Evolutionary conservation across 2,888 invertebrate genomes (phyloP), one percentile per base, ranked within the genome.

Genomic region (Napeogenes sylphis): DNA sequence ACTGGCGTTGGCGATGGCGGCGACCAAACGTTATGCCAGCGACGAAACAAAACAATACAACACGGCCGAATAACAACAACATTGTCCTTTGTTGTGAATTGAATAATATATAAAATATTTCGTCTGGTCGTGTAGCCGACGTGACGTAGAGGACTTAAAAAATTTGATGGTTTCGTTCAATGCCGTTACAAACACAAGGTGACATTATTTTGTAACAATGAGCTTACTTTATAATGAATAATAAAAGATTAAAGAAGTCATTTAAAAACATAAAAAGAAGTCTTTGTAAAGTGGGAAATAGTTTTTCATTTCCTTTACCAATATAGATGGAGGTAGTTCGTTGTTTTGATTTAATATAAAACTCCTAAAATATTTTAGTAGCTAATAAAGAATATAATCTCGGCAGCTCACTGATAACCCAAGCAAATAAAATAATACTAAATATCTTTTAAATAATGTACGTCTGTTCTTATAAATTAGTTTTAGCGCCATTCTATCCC

Each of bases 11-110:
- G 68, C 69, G 69, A 73, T 70, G n/a, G n/a, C 74, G 71, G 75
- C 73, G 77, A 76, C 82, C 75, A 71, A 79, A 79, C 83, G 85
- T 84, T 85, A 82, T 86, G 82, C 81, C 73, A 70, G 64, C 73
- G 71, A 67, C 62, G 69, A 75, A 73, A 81, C 84, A 82, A 84
- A 82, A 85, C 84, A 83, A 82, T 79, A 72, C 68, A 69, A 82
- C 69, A 66, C 85, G 82, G 73, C 81, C 73, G 67, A 75, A 82
- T 71, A 62, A 72, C 75, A 72, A 79, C 76, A 66, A 71, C 79
- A 71, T 64, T 68, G 70, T 67, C 72, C 63, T 69, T 68, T 71
- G 74, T 73, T 73, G 73, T 70, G 65, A 67, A 65, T 64, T 64
- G 66, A 66, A 63, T 65, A 64, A 58, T 70, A 62, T 68, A 65